A percentile compares a stretch with the other conserved stretches of the same genome.
phyloP scores from a whole-genome alignment of 2,113 vertebrate species.

The Phyllostomus discolor region DNA sequence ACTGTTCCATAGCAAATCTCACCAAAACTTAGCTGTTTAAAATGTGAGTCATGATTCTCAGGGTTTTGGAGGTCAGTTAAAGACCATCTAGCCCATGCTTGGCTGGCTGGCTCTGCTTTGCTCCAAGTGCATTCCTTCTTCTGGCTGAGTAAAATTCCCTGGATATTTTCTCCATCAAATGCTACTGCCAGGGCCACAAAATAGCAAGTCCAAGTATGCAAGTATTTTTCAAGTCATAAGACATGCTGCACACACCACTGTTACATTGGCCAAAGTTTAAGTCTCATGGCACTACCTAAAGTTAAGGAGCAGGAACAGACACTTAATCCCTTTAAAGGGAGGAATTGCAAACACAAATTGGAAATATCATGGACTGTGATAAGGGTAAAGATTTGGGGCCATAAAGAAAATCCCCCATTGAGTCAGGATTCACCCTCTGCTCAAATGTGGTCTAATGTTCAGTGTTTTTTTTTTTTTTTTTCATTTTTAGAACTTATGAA shows the following conservation, averaged over 20 bases:
- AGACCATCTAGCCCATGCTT: no score
- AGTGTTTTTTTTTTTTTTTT: not conserved
- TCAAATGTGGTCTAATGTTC: not conserved
- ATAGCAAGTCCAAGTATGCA: not conserved
- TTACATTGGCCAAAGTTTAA: not conserved
- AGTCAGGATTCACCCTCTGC: no score
- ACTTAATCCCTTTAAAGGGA: not conserved
- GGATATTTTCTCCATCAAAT: rapidly evolving
- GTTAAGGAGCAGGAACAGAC: not conserved
- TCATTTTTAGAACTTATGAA: not conserved
- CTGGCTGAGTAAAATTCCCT: no score
- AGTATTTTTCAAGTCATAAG: not conserved
- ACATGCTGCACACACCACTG: rapidly evolving
- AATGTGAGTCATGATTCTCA: not conserved
- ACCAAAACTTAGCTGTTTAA: not conserved
- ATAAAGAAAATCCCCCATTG: not conserved
- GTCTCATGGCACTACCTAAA: not conserved
- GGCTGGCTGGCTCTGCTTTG: not conserved
- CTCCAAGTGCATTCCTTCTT: not conserved
- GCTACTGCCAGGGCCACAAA: no score
- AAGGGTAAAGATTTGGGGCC: not conserved
- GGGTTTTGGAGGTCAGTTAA: not conserved
- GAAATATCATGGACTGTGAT: no score
- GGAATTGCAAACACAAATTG: not conserved
- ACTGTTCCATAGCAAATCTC: not conserved